A percentile compares a stretch with the other conserved stretches of the same genome.
These are phyloP conservation scores for Psilopsiagon aurifrons DNA, from an alignment of 2,113 vertebrate genomes.

Conservation along the genomic window DNA sequence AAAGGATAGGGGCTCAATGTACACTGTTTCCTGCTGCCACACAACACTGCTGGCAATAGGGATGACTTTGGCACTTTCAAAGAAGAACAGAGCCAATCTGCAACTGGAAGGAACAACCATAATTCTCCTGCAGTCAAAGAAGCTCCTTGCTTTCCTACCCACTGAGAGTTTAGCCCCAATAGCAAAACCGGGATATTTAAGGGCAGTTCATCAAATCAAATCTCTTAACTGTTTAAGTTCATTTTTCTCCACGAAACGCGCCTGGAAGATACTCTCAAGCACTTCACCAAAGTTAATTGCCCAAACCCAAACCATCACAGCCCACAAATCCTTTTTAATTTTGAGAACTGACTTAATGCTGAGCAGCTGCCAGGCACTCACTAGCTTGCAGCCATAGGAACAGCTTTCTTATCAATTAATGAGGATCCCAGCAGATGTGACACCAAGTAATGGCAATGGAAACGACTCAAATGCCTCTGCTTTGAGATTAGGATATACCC, in stretches of 20 bases:
- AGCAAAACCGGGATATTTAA: not conserved
- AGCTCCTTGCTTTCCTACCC: not conserved
- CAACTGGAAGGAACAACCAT: not conserved
- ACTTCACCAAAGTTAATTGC: not conserved
- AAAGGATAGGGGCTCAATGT: fast-evolving
- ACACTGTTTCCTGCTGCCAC: not conserved
- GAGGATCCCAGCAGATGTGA: not conserved
- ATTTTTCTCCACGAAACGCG: not conserved
- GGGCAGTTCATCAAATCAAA: not conserved
- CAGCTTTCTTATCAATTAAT: not conserved
- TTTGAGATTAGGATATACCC: not conserved
- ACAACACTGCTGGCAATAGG: not conserved
- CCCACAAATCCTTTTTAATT: conserved; percentile 42
- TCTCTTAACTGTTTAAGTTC: not conserved
- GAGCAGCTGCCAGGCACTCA: conserved; percentile 16
- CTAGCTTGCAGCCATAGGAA: not conserved
- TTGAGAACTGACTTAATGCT: not conserved
- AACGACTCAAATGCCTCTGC: not conserved
- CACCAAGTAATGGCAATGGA: not conserved
- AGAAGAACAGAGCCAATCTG: not conserved
- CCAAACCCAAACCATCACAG: conserved; percentile 7
- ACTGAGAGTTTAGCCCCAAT: not conserved
- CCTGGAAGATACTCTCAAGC: conserved; percentile 26
- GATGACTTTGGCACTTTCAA: not conserved
- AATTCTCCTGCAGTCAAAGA: not conserved